Percentiles rank a stretch among this genome's conserved stretches.
phyloP scores from a whole-genome alignment of 2,888 invertebrate species.

The Xestoiulus laeticollis region DNA sequence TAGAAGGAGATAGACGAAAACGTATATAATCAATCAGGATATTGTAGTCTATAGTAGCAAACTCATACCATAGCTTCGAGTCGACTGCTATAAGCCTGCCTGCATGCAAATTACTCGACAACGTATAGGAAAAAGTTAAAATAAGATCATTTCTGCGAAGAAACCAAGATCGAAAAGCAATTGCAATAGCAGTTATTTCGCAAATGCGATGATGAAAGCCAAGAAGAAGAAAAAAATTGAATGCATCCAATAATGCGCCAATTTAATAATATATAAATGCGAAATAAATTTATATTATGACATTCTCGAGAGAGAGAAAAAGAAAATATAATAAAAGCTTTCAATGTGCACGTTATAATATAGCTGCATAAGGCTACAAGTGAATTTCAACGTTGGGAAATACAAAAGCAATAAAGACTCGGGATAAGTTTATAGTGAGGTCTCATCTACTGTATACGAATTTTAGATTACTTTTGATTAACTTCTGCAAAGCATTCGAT shows the following conservation, averaged over 20 bases:
- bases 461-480: too few species aligned
- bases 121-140: not conserved
- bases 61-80: not conserved
- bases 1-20: not conserved
- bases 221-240: conserved; percentile 6
- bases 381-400: not conserved
- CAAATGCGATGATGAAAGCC: conserved; percentile 39
- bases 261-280: conserved; percentile 27
- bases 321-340: conserved; percentile 8
- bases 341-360: not conserved
- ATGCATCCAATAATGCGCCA: conserved; percentile 35
- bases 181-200: conserved; percentile 17
- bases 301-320: not conserved
- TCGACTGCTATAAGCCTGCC: conserved; percentile 29
- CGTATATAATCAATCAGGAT: conserved; percentile 39
- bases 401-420: not conserved
- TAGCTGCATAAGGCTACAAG: not conserved
- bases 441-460: too few species aligned
- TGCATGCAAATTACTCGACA: not conserved
- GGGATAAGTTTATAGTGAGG: not conserved
- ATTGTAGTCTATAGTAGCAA: not conserved
- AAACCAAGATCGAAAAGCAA: conserved; percentile 10
- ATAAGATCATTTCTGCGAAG: conserved; percentile 41
- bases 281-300: conserved; percentile 15
- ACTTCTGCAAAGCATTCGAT: too few species aligned